Conservation (phyloP, 2,797 vertebrate genomes). For the Epinephelus coioides region DNA sequence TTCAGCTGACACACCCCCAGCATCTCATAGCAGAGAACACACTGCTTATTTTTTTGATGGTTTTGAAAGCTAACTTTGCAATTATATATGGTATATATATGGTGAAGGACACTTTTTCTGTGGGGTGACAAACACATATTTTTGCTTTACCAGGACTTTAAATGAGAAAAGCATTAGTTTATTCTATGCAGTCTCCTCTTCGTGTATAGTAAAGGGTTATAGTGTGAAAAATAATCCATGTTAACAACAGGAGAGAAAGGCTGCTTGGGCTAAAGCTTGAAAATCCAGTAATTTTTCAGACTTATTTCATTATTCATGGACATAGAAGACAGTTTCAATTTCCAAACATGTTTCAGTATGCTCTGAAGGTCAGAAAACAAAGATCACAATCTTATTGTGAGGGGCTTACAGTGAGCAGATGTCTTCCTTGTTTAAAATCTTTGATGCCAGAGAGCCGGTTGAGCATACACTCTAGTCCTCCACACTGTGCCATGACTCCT, state of each 20-base stretch:
- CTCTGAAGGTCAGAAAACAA: not conserved
- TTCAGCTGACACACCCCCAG: no score
- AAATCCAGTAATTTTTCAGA: not conserved
- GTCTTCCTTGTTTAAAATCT: constrained; percentile 98
- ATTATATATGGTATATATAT: no score
- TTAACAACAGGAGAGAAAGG: not conserved
- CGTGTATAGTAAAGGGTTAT: no score
- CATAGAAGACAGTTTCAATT: not conserved
- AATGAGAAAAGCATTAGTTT: no score
- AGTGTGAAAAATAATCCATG: no score
- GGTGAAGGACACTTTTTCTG: no score
- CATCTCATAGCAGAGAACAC: no score
- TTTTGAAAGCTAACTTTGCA: no score
- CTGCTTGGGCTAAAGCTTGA: not conserved
- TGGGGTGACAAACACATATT: no score
- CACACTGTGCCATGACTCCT: constrained; percentile 98
- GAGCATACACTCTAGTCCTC: constrained; percentile 97
- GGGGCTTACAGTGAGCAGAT: constrained; percentile 93
- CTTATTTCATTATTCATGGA: not conserved
- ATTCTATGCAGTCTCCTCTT: no score
- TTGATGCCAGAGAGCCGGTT: constrained; percentile 96
- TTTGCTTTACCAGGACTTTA: no score
- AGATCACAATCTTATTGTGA: fast-evolving
- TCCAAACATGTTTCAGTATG: not conserved
- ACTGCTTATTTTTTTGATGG: no score